Evolutionary conservation across 2,888 invertebrate genomes (phyloP).

Genomic region (Epistrophella euchroma): DNA sequence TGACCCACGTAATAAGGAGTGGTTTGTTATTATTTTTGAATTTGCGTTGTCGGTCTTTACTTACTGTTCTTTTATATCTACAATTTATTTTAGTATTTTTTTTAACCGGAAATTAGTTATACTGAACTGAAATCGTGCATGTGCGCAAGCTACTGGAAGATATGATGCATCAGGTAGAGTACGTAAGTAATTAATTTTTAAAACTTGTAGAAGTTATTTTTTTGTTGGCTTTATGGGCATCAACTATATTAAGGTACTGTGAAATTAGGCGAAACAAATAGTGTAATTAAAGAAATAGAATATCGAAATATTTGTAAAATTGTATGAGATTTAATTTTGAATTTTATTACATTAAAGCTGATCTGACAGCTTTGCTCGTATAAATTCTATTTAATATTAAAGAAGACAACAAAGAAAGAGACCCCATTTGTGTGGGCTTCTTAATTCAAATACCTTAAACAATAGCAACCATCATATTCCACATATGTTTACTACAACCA

Average conservation of each 20-base stretch:
- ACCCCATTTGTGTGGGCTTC: not conserved
- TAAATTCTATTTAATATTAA: too few species aligned
- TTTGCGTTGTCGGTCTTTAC: conserved; percentile 33
- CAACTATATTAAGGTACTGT: conserved; percentile 2
- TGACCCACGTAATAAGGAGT: conserved; percentile 70
- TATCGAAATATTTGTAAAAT: not conserved
- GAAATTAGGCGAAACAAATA: conserved; percentile 33
- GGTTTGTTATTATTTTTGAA: conserved; percentile 47
- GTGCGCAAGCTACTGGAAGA: conserved; percentile 43
- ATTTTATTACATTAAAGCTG: not conserved
- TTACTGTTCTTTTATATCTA: conserved; percentile 7
- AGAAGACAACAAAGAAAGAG: not conserved
- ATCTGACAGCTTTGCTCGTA: not conserved
- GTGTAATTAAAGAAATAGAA: not conserved
- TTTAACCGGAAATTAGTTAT: conserved; percentile 67
- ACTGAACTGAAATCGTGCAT: conserved; percentile 36
- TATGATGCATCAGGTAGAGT: conserved; percentile 40
- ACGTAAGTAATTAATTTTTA: conserved; percentile 26
- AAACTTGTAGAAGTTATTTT: not conserved
- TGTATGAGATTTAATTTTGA: not conserved
- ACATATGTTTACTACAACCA: not conserved
- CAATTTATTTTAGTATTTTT: conserved; percentile 22
- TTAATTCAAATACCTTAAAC: not conserved
- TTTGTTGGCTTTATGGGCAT: not conserved
- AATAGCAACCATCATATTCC: not conserved